Percentiles rank a stretch among this genome's conserved stretches.
Conservation (phyloP, 2,113 vertebrate genomes). For the Oncorhynchus clarkii region DNA sequence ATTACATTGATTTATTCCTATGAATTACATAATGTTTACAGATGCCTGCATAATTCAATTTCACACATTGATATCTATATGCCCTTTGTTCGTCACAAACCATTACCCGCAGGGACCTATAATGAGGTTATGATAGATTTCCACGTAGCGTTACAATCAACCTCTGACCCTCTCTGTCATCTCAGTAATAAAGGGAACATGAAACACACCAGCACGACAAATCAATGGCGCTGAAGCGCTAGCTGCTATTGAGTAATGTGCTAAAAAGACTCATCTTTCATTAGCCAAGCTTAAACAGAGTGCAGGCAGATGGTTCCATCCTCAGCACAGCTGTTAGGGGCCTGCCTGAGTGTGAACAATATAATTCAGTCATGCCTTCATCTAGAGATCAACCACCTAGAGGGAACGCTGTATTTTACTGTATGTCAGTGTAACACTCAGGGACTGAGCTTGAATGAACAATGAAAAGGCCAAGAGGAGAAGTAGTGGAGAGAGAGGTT, state of each 20-base stretch:
- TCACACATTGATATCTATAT: not conserved
- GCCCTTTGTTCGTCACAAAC: slow-evolving; percentile 8
- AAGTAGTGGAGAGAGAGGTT: not conserved
- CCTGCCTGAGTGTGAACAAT: slow-evolving; percentile 57
- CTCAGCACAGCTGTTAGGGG: slow-evolving; percentile 59
- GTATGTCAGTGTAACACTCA: slow-evolving; percentile 24
- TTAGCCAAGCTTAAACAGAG: slow-evolving; percentile 52
- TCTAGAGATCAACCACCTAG: slow-evolving; percentile 55
- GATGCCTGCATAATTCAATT: slow-evolving; percentile 51
- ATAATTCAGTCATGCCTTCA: slow-evolving; percentile 55
- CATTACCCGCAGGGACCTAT: slow-evolving; percentile 31
- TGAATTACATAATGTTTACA: slow-evolving; percentile 34
- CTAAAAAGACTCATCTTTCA: slow-evolving; percentile 50
- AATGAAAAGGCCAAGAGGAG: slow-evolving; percentile 18
- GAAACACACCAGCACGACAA: slow-evolving; percentile 29
- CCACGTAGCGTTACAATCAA: slow-evolving; percentile 26
- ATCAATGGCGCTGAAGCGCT: slow-evolving; percentile 16
- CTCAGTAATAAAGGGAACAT: slow-evolving; percentile 16
- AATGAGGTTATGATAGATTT: slow-evolving; percentile 45
- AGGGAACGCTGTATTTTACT: slow-evolving; percentile 54
- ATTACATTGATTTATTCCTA: not conserved
- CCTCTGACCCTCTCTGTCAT: slow-evolving; percentile 18
- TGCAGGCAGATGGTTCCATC: slow-evolving; percentile 52
- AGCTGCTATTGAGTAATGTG: slow-evolving; percentile 11
- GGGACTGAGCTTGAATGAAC: slow-evolving; percentile 55